Evolutionary conservation across 2,888 invertebrate species (phyloP).

Genomic region (Plebejus argus): DNA sequence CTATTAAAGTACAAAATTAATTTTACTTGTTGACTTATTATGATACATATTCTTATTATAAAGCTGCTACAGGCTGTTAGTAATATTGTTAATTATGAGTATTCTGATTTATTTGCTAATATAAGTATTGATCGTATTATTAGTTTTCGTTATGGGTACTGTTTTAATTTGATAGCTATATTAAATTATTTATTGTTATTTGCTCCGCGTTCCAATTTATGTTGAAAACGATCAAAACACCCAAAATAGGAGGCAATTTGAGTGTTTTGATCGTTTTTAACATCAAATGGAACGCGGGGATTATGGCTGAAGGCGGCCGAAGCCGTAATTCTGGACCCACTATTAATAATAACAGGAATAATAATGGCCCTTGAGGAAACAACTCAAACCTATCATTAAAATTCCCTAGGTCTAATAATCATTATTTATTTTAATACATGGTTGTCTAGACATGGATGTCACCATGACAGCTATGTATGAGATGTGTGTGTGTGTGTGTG

Average conservation of each 20-base stretch:
- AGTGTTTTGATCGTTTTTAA: too few species aligned
- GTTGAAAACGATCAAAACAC: too few species aligned
- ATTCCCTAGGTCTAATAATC: neutral
- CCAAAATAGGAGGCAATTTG: too few species aligned
- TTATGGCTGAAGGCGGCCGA: too few species aligned
- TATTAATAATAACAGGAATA: too few species aligned
- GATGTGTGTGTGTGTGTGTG: neutral
- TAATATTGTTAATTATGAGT: neutral
- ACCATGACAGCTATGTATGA: neutral
- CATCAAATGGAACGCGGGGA: too few species aligned
- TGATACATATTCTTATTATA: conserved; percentile 5
- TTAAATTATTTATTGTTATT: too few species aligned
- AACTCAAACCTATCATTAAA: neutral
- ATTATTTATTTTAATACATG: neutral
- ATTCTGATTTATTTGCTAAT: neutral
- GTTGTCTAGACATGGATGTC: neutral
- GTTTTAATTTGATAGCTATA: too few species aligned
- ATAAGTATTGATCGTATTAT: neutral
- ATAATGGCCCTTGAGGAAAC: too few species aligned
- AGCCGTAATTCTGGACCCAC: too few species aligned
- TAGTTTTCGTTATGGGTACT: neutral
- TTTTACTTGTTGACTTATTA: neutral
- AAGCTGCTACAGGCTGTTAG: neutral
- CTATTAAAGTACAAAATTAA: neutral
- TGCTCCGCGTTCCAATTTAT: too few species aligned